Base-by-base conservation (phyloP, 2,113 vertebrate genomes). In the Pogona vitticeps region DNA sequence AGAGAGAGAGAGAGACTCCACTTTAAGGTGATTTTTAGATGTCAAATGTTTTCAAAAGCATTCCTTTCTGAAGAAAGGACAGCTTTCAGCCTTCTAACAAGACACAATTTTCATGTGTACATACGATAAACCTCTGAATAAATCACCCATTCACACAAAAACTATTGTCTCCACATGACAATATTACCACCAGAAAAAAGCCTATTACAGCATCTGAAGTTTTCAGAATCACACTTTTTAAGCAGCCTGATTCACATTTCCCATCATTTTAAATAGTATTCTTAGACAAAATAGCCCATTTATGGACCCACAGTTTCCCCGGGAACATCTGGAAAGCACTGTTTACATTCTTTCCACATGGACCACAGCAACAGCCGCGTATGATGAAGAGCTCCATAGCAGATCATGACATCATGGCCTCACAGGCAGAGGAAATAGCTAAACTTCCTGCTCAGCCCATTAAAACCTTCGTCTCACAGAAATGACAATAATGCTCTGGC, bases 281-380 rank as follows among this genome's bases (percentile, higher is more conserved):
- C 81, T 89, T 87, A 73, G 76, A 76, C 1, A 58, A 91, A 92
- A 88, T 82, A 85, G 87, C 87, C 94, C 94, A 92, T 93, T 91
- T 90, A 93, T 46, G 93, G 93, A 82, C 90, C 89, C 91, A 86
- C 91, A 94, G 93, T 82, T 93, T 93, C 93, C 65, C 91, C 15
- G 84, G 80, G 90, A 93, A 94, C 94, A 94, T 95, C 95, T 95
- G 95, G 94, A 92, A 95, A 94, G 88, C 15, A 84, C 82, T 92
- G 93, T 88, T 94, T 88, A 89, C 83, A 94, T 96, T 95, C 92
- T 90, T 95, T 95, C 94, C 92, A 90, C 83, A 82, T 23, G 82
- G 90, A 93, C 86, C 33, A 75, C 86, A 81, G 92, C 92, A 90
- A 81, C 73, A 80, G 89, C 87, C 90, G 89, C 78, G 13, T 92